A percentile compares a stretch with the other conserved stretches of the same genome.
Conservation (phyloP, 1,140 invertebrate genomes). For the Diorhabda sublineata region DNA sequence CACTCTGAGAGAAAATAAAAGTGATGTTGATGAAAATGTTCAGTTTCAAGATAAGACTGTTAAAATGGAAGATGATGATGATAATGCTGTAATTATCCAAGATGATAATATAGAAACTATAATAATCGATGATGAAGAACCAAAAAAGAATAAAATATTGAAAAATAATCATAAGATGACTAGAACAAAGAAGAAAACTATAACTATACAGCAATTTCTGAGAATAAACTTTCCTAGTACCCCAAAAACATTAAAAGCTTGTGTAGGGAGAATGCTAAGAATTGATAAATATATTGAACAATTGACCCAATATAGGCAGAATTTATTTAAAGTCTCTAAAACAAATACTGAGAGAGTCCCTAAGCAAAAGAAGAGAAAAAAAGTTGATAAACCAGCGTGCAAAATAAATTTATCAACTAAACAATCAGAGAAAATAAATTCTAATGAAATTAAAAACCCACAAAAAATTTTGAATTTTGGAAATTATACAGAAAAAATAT, state of each 20-base stretch:
- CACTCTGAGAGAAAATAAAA: too few relatives aligned
- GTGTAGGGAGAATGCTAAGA: slow-evolving; percentile 6
- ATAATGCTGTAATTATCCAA: neutral
- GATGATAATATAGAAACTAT: neutral
- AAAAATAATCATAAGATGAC: neutral
- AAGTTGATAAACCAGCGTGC: neutral
- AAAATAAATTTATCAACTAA: neutral
- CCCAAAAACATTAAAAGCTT: neutral
- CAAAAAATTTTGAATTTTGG: slow-evolving; percentile 6
- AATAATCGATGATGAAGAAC: neutral
- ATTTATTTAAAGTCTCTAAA: neutral
- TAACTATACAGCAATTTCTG: slow-evolving; percentile 5
- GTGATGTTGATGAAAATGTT: too few relatives aligned
- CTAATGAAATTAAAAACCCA: neutral
- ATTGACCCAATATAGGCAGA: slow-evolving; percentile 13
- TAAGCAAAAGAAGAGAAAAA: neutral
- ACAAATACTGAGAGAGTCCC: neutral
- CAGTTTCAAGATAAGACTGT: too few relatives aligned
- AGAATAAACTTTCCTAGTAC: neutral
- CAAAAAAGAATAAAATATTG: neutral
- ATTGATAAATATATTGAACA: slow-evolving; percentile 12
- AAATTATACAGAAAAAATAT: slow-evolving; percentile 19
- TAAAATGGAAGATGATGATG: neutral
- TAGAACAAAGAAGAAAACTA: neutral
- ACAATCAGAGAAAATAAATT: neutral